A percentile compares a stretch with the other conserved stretches of the same genome.
Evolutionary conservation across 2,797 vertebrate species (phyloP).

Genomic region (Epinephelus awoara): DNA sequence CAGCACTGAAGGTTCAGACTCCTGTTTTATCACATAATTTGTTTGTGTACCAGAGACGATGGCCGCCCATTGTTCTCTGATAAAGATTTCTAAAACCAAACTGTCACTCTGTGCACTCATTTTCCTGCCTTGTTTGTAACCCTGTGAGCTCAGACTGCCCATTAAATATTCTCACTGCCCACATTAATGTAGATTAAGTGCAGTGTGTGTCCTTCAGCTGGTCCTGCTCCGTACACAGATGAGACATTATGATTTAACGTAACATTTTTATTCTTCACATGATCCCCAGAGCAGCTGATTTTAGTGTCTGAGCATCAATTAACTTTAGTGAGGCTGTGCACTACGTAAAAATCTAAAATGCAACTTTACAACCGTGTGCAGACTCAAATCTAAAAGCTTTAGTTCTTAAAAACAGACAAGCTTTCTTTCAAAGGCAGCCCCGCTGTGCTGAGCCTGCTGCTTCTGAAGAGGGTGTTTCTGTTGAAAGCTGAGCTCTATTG

Average conservation of each 20-base stretch:
- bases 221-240: background rate
- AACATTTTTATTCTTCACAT: background rate
- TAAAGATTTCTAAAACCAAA: background rate
- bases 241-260: background rate
- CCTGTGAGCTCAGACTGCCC: background rate
- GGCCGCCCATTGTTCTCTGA: no score
- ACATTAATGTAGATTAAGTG: background rate
- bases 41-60: background rate
- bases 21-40: background rate
- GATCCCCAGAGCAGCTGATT: background rate
- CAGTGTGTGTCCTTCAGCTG: constrained; percentile 8
- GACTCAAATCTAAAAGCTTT: background rate
- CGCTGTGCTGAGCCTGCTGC: background rate
- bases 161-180: constrained; percentile 1
- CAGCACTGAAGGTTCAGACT: no score
- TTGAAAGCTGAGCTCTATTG: constrained; percentile 64
- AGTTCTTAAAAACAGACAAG: constrained; percentile 8
- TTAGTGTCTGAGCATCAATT: constrained; percentile 4
- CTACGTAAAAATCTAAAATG: background rate
- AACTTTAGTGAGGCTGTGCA: background rate
- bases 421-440: constrained; percentile 18
- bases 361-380: background rate
- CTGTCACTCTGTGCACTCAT: background rate
- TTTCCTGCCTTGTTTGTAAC: background rate
- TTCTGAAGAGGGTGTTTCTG: constrained; percentile 45